Evolutionary conservation across 2,888 invertebrate genomes (phyloP).

Genomic region (Rhimphoctona megacephalus): DNA sequence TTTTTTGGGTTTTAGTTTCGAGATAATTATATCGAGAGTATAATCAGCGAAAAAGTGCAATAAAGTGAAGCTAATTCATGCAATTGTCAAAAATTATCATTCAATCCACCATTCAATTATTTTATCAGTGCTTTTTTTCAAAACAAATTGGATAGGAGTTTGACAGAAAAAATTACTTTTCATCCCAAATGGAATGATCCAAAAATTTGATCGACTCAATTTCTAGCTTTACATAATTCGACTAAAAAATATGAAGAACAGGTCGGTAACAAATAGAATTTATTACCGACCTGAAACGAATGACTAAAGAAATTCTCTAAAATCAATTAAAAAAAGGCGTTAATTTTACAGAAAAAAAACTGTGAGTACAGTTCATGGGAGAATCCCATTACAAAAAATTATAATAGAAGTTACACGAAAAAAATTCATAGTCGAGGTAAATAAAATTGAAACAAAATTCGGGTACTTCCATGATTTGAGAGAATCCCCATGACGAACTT

Average conservation of each 20-base stretch:
- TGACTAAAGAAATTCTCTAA: neutral
- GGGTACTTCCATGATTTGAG: neutral
- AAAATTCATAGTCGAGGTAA: neutral
- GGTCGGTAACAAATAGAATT: neutral
- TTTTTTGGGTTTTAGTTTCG: slow-evolving; percentile 19
- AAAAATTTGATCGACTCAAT: neutral
- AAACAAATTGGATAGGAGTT: neutral
- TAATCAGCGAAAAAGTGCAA: slow-evolving; percentile 10
- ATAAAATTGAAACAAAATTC: neutral
- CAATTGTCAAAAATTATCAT: slow-evolving; percentile 19
- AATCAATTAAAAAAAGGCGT: neutral
- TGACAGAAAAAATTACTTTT: neutral
- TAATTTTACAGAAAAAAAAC: neutral
- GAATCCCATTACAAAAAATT: neutral
- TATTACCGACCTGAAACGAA: neutral
- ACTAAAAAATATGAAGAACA: neutral
- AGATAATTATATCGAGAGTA: neutral
- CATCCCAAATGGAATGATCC: neutral
- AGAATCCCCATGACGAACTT: neutral
- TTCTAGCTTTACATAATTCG: neutral
- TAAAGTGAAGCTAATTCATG: slow-evolving; percentile 11
- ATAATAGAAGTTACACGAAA: neutral
- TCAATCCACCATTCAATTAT: neutral
- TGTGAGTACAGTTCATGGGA: neutral
- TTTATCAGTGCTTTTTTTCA: neutral